phyloP scores from a whole-genome alignment of 2,888 invertebrate genomes.

The Caenorhabditis macrosperma region DNA sequence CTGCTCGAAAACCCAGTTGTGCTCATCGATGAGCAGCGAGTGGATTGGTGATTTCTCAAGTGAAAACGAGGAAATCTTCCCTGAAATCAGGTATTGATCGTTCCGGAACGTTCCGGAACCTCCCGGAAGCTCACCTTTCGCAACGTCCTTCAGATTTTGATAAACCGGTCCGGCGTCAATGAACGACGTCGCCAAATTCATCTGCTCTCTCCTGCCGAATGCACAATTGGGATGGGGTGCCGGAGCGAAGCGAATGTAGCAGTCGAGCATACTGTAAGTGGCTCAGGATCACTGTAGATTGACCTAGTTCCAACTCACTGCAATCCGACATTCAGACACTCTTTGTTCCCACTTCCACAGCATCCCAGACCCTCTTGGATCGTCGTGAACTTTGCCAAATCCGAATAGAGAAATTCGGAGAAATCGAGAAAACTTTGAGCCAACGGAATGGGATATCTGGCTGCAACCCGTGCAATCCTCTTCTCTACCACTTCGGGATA shows the following conservation, averaged over 20 bases:
- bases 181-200: constrained; percentile 60
- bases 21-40: constrained; percentile 39
- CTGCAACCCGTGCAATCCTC: constrained; percentile 3
- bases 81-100: not conserved
- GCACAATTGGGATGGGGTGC: constrained; percentile 31
- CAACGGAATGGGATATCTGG: constrained; percentile 6
- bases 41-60: not conserved
- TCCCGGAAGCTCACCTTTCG: constrained; percentile 37
- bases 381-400: constrained; percentile 33
- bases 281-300: no score
- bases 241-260: constrained; percentile 52
- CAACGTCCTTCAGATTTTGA: constrained; percentile 34
- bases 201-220: constrained; percentile 45
- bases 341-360: constrained; percentile 28
- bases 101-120: constrained; percentile 5
- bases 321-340: constrained; percentile 37
- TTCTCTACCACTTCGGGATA: constrained; percentile 15
- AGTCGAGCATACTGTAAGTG: constrained; percentile 38
- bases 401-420: constrained; percentile 40
- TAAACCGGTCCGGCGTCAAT: constrained; percentile 62
- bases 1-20: constrained; percentile 44
- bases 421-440: constrained; percentile 39
- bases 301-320: constrained; percentile 35
- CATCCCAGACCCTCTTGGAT: constrained; percentile 37
- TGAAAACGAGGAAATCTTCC: not conserved